Conservation (phyloP, 2,888 invertebrate species). For the Sinhomidia bicolor region DNA sequence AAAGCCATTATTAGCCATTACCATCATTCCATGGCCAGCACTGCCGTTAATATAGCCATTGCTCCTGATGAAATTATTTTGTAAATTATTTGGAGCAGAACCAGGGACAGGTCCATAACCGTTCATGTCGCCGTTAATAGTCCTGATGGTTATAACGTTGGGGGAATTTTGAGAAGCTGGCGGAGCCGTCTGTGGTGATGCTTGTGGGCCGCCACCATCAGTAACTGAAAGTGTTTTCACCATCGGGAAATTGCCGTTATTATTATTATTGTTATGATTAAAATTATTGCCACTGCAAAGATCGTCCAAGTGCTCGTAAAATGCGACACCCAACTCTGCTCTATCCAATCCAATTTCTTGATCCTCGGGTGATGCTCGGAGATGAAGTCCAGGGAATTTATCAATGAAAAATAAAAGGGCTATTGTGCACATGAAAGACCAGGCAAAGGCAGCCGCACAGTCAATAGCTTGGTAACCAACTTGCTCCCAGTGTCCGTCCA, state of each 20-base stretch:
- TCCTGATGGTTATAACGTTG: conserved; percentile 23
- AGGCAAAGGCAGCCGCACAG: conserved; percentile 71
- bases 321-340: conserved; percentile 71
- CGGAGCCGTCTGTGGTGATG: background rate
- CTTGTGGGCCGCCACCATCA: background rate
- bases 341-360: conserved; percentile 73
- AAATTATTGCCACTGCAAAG: background rate
- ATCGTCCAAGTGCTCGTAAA: conserved; percentile 75
- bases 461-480: conserved; percentile 69
- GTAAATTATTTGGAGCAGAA: conserved; percentile 2
- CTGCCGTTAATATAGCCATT: conserved; percentile 24
- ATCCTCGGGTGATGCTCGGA: conserved; percentile 64
- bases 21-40: conserved; percentile 25
- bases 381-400: conserved; percentile 75
- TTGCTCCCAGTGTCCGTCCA: conserved; percentile 78
- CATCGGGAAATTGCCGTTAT: background rate
- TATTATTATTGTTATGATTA: background rate
- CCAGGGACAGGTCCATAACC: background rate
- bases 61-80: background rate
- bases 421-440: conserved; percentile 74
- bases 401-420: conserved; percentile 74
- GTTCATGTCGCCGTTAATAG: conserved; percentile 33
- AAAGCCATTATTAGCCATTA: conserved; percentile 17
- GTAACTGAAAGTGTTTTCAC: background rate
- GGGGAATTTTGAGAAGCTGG: background rate